Base-by-base conservation (phyloP, 2,888 invertebrate genomes). In the Auanema sp. region DNA sequence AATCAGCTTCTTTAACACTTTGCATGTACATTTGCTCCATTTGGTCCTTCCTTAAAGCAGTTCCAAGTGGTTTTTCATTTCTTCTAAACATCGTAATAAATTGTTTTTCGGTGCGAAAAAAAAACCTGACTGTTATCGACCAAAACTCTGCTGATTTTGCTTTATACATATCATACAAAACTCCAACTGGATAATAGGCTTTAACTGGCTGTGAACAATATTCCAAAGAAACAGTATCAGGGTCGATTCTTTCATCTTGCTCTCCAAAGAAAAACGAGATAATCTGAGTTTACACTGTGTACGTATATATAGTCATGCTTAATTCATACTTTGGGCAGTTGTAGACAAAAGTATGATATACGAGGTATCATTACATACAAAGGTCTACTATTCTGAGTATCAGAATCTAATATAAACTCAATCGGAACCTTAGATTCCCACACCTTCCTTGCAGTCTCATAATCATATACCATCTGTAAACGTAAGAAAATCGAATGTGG, bases 361-460 rank as follows among this genome's bases (percentile, higher is more conserved):
- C 83, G 66, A 2, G 83, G 78, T 16, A 83, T 69, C 77, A 83
- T 80, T 25, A 73, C 65, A 75, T 82, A 71, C 58, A 77, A 79
- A 0, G 71, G 68, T 14, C 64, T 62, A 33, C 59, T 51, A 8
- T 66, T 58, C 4, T 58, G 51, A 3, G 55, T 41, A 88, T 97
- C 95, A 80, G 93, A 92, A 41, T 90, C 88, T 79, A 92, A 89
- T 56, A 97, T 87, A 79, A 90, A 90, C 85, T 93, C 92, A 61
- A 96, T 89, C 0, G 97, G 95, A 55, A 98, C 87, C 85, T 92
- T 91, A 23, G 93, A 93, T 80, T 94, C 93, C 96, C 96, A 97
- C 78, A 95, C 90, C 87, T 93, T 93, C 64, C 95, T 88, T 61
- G 95, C 86, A 64, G 96, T 90, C 88, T 97, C 93, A 80, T 94